Conservation (phyloP, 2,888 invertebrate genomes). For the Cephus sareptanus region DNA sequence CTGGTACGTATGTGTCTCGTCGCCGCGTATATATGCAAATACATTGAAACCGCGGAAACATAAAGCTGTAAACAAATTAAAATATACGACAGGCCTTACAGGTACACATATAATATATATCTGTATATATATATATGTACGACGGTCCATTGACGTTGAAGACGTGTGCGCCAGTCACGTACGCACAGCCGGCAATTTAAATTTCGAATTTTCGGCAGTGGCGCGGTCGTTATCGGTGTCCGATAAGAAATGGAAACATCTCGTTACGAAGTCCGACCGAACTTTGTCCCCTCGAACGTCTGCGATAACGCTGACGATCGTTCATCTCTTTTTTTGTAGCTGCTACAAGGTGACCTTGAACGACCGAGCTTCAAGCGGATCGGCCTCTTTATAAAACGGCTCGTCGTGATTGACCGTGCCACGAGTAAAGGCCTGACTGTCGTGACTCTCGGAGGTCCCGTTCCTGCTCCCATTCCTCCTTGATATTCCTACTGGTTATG, state of each 20-base stretch:
- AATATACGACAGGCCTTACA: conserved; percentile 6
- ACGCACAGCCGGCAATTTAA: background rate
- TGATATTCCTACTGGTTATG: background rate
- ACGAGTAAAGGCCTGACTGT: background rate
- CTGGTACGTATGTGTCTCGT: background rate
- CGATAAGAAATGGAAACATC: background rate
- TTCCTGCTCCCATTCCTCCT: background rate
- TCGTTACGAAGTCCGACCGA: background rate
- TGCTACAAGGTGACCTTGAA: background rate
- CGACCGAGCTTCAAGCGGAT: background rate
- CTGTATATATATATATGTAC: background rate
- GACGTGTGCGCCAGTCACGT: background rate
- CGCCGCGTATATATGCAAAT: background rate
- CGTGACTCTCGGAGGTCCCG: background rate
- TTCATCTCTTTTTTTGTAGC: background rate
- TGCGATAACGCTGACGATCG: background rate
- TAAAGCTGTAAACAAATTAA: conserved; percentile 10
- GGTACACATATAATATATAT: background rate
- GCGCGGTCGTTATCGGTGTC: background rate
- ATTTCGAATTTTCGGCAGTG: background rate
- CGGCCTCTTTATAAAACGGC: conserved; percentile 1
- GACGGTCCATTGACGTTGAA: background rate
- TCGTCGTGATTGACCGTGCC: background rate
- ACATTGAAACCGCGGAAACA: background rate
- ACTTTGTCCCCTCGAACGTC: background rate